These are phyloP conservation scores for Sinocyclocheilus grahami DNA, from an alignment of 2,113 vertebrate genomes.

Conservation along the genomic window DNA sequence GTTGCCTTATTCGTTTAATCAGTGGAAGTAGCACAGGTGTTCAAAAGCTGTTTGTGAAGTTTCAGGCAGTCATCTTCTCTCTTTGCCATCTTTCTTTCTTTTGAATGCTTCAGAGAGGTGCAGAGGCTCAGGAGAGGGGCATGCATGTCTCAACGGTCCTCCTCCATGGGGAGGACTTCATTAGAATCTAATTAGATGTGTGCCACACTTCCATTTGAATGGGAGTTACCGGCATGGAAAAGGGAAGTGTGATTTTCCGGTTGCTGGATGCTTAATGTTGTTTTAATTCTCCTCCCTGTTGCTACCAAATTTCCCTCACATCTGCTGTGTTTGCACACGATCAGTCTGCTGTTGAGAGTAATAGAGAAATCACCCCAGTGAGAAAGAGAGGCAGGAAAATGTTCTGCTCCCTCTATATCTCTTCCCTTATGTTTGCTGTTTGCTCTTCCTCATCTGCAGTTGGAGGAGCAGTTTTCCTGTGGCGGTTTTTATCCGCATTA, in stretches of 20 bases:
- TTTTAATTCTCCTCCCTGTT: conserved; percentile 67
- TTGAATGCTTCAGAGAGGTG: neutral
- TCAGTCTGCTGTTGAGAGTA: conserved; percentile 54
- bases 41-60: neutral
- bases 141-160: conserved; percentile 40
- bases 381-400: conserved; percentile 37
- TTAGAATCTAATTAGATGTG: conserved; percentile 61
- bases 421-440: conserved; percentile 39
- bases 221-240: conserved; percentile 53
- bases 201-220: conserved; percentile 52
- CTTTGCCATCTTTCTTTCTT: conserved; percentile 5
- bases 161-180: conserved; percentile 48
- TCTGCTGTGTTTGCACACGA: conserved; percentile 62
- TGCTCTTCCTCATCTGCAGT: conserved; percentile 21
- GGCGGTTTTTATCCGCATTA: conserved; percentile 36
- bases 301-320: conserved; percentile 63
- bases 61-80: neutral
- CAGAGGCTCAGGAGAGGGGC: conserved; percentile 34
- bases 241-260: conserved; percentile 60
- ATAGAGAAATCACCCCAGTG: conserved; percentile 58
- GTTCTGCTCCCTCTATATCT: neutral
- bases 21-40: conserved; percentile 25
- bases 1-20: conserved; percentile 36
- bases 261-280: conserved; percentile 52
- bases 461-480: conserved; percentile 29